Percentiles rank a stretch among this genome's conserved stretches.
phyloP scores from a whole-genome alignment of 2,888 invertebrate species.

The Apocheima hispidaria region DNA sequence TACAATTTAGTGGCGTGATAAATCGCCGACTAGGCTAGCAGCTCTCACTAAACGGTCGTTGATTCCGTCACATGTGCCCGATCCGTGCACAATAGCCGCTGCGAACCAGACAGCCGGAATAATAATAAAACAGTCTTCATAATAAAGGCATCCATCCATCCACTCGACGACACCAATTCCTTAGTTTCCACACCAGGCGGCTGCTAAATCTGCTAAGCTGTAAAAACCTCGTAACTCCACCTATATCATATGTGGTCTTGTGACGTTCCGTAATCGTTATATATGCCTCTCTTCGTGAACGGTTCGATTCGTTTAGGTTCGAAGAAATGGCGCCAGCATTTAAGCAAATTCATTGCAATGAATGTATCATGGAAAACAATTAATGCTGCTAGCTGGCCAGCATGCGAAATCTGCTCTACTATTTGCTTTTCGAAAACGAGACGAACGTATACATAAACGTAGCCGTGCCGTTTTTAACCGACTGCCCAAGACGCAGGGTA shows the following conservation, averaged over 20 bases:
- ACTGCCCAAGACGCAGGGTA: too few species aligned
- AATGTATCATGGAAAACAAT: constrained; percentile 24
- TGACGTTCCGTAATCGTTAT: constrained; percentile 37
- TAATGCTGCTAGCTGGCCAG: constrained; percentile 20
- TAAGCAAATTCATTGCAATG: constrained; percentile 21
- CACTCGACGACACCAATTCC: constrained; percentile 48
- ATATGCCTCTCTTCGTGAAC: constrained; percentile 42
- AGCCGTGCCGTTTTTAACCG: too few species aligned
- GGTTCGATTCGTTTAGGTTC: constrained; percentile 47
- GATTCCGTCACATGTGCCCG: constrained; percentile 55
- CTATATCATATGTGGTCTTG: constrained; percentile 19
- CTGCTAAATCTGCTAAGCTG: constrained; percentile 27
- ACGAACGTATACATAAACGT: too few species aligned
- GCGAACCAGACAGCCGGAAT: constrained; percentile 44
- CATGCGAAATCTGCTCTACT: too few species aligned
- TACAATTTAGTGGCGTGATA: constrained; percentile 58
- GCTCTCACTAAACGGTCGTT: constrained; percentile 60
- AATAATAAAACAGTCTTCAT: constrained; percentile 51
- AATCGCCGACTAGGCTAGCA: constrained; percentile 44
- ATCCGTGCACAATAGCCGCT: constrained; percentile 47
- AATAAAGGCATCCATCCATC: constrained; percentile 48
- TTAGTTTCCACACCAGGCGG: constrained; percentile 16
- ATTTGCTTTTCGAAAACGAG: too few species aligned
- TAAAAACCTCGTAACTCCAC: constrained; percentile 33
- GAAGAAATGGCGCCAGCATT: constrained; percentile 37